Evolutionary conservation across 2,797 vertebrate genomes (phyloP), one percentile per base, ranked within the genome.

Genomic region (Galagoides demidoff): DNA sequence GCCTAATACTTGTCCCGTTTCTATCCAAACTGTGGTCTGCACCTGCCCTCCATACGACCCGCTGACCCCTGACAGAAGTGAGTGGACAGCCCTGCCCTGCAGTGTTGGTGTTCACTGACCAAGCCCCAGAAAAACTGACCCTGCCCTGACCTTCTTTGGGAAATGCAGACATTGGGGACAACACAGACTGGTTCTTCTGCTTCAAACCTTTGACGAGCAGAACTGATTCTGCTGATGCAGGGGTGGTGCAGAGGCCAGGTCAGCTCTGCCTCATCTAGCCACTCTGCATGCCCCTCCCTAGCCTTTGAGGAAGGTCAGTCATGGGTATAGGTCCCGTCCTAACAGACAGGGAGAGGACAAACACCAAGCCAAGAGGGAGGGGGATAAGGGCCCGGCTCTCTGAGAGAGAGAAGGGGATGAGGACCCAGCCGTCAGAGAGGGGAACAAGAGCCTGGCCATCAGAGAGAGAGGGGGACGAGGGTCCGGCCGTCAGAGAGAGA

Each of bases 381-480:
- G 49, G 39, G 64, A 12, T 85, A 0, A n/a, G 11, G 31, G 34
- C 39, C 89, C 2, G 12, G 45, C 11, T 3, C 1, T 45, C 45
- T 43, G 43, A 49, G 49, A 49, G 49, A 49, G 49, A 45, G 10
- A 12, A 14, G 13, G 49, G 49, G 49, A 49, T 12, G 49, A 49
- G 49, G 49, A 12, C 49, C 13, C 39, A 12, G 13, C 49, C 2
- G 13, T 49, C 49, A 43, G 39, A 43, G 9, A 27, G 0, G 55
- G 55, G 39, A 68, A 12, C 87, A 0, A 0, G 11, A 34, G 34
- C 39, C 6, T 7, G 7, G 39, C 39, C 39, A 1, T 43, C 7
- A 6, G 39, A 43, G 6, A 43, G 39, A 1, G 7, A 4, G 0
- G 0, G 34, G 45, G 59, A 17, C 6, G 6, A n/a, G 55, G 7